These are phyloP conservation scores for Heloderma charlesbogerti DNA, from an alignment of 2,113 vertebrate genomes.

Conservation along the genomic window DNA sequence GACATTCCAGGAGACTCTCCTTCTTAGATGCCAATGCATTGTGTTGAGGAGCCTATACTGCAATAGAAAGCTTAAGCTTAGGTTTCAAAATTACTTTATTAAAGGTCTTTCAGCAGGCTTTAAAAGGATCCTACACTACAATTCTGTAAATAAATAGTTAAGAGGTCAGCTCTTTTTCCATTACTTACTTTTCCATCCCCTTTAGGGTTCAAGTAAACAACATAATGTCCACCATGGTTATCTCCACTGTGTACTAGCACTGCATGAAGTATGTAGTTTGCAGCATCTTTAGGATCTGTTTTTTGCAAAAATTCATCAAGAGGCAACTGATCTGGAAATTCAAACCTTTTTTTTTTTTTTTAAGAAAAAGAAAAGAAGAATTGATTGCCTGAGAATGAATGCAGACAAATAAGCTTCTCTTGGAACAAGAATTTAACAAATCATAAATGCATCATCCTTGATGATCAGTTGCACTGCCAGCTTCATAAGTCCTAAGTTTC, in stretches of 20 bases:
- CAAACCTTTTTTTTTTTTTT: conserved; percentile 87
- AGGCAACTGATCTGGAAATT: conserved; percentile 97
- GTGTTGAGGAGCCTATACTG: background rate
- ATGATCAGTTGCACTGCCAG: background rate
- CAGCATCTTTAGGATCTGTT: conserved; percentile 95
- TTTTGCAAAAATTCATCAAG: conserved; percentile 99
- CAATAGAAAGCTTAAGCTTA: background rate
- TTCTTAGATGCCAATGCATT: background rate
- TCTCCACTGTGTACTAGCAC: conserved; percentile 98
- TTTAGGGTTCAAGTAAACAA: conserved; percentile 99
- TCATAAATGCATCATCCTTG: background rate
- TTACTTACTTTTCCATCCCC: conserved; percentile 97
- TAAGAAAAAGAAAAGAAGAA: conserved; percentile 39
- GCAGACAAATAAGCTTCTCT: background rate
- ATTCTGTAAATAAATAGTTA: background rate
- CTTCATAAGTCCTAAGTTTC: background rate
- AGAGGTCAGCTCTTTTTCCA: background rate
- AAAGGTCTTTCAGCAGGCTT: background rate
- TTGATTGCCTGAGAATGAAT: background rate
- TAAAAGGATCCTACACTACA: background rate
- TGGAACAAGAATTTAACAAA: background rate
- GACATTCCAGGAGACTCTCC: background rate
- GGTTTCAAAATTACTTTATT: background rate
- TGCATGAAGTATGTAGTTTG: conserved; percentile 97
- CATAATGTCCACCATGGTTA: conserved; percentile 98